Evolutionary conservation across 1,140 invertebrate genomes (phyloP), one percentile per base, ranked within the genome.

Genomic region (Drosophila serrata): DNA sequence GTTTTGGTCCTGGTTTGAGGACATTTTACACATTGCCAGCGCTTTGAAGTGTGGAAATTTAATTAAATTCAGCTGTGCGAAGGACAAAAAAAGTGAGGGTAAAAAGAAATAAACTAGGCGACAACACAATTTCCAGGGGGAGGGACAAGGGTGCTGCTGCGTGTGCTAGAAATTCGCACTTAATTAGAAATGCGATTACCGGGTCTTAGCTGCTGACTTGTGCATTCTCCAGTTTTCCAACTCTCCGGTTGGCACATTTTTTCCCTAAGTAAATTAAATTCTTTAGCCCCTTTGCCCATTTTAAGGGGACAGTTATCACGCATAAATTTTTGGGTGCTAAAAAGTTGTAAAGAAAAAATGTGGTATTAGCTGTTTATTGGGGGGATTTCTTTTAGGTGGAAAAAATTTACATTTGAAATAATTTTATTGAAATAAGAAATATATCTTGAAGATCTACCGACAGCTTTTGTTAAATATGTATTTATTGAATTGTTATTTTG

Each of bases 11-110:
- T 56, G 59, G 81, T 56, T 73, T 65, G 73, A 75, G 84, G 62
- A 87, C 76, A 73, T 81, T 88, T 90, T 84, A 70, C 84, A 81
- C 85, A 88, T 90, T 90, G 74, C 85, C 76, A 79, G 70, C 74
- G 81, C 85, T 90, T 88, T 88, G 85, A 88, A 88, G 85, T 88
- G 85, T 79, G 55, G 81, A 88, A 90, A 88, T 88, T 88, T 88
- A 88, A 88, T 88, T 88, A 88, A 88, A 88, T 88, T 90, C 81
- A 85, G 73, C 85, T 88, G 39, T n/a, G 82, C 80, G 51, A 69
- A 51, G 62, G 57, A 63, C 19, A 86, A 82, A 64, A 63, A 56
- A 59, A 35, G 35, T 53, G 45, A 45, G 43, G 39, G 43, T 46
- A 59, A 40, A 75, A 63, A 64, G 75, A 61, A 70, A 88, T 84